Conservation (phyloP, 2,888 invertebrate species). For the Luperina testacea region DNA sequence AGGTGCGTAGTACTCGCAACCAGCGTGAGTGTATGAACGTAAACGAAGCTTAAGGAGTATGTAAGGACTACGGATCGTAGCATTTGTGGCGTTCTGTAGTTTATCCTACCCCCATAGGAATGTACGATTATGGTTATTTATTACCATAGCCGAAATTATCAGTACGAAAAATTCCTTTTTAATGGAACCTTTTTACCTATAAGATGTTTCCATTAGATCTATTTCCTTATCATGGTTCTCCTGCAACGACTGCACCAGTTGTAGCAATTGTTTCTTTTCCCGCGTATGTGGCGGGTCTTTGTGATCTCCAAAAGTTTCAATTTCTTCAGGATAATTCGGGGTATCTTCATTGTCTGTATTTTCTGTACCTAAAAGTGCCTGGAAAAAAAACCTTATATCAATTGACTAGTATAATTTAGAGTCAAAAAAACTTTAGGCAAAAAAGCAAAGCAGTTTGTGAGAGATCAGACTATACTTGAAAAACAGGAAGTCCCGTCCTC, state of each 20-base stretch:
- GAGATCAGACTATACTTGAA: background rate
- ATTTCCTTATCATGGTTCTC: constrained; percentile 91
- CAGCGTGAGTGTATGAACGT: background rate
- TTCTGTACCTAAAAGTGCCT: constrained; percentile 80
- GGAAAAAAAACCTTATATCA: constrained; percentile 28
- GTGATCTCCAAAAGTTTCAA: constrained; percentile 66
- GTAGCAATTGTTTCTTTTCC: constrained; percentile 84
- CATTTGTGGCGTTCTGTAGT: no score
- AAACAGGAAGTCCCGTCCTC: background rate
- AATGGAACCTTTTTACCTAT: constrained; percentile 82
- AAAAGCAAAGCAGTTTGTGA: background rate
- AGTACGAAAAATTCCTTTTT: background rate
- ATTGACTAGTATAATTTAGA: background rate
- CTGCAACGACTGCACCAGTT: constrained; percentile 88
- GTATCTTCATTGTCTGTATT: constrained; percentile 68
- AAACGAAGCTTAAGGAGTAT: no score
- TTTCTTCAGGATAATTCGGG: constrained; percentile 59
- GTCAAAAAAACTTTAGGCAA: background rate
- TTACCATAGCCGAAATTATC: background rate
- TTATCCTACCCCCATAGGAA: background rate
- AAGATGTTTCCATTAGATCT: constrained; percentile 91
- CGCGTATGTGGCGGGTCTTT: constrained; percentile 78
- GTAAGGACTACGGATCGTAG: background rate
- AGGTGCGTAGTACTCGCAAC: background rate
- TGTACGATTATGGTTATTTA: background rate